Percentiles rank a stretch among this genome's conserved stretches.
These are phyloP conservation scores for Spodoptera frugiperda DNA, from an alignment of 1,140 invertebrate genomes.

Conservation along the genomic window DNA sequence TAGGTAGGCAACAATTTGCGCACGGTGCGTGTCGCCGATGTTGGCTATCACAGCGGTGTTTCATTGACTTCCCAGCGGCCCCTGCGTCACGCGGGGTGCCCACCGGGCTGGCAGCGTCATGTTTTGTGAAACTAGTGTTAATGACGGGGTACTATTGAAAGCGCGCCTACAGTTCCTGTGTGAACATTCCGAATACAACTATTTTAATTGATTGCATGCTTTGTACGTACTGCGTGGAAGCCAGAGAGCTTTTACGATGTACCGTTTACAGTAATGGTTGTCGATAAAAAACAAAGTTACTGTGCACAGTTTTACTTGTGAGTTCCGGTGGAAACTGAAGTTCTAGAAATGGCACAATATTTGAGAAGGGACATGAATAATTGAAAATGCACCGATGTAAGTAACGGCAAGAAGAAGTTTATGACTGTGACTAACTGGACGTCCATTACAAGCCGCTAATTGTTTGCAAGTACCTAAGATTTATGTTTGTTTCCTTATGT, in stretches of 20 bases:
- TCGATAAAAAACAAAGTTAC: conserved; percentile 28
- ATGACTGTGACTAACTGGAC: neutral
- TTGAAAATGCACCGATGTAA: too few relatives aligned
- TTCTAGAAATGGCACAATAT: neutral
- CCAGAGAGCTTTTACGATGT: conserved; percentile 35
- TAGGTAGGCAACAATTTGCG: conserved; percentile 73
- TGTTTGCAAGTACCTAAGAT: neutral
- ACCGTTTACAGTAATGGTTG: conserved; percentile 34
- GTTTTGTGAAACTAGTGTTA: conserved; percentile 45
- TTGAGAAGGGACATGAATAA: too few relatives aligned
- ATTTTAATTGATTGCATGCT: conserved; percentile 40
- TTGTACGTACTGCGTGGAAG: conserved; percentile 18
- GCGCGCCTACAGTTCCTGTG: conserved; percentile 55
- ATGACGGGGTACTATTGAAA: conserved; percentile 50
- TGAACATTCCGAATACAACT: conserved; percentile 44
- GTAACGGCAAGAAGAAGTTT: neutral
- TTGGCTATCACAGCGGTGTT: conserved; percentile 62
- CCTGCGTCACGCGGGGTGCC: conserved; percentile 57
- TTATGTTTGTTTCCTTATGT: conserved; percentile 1
- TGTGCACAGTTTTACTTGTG: conserved; percentile 24
- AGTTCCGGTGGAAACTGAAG: neutral
- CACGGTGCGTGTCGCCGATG: conserved; percentile 79
- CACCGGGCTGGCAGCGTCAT: conserved; percentile 28
- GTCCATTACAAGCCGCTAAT: neutral
- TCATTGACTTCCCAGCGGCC: conserved; percentile 69